A percentile compares a stretch with the other conserved stretches of the same genome.
phyloP scores from a whole-genome alignment of 2,113 vertebrate genomes.

The Pterocles orientalis region DNA sequence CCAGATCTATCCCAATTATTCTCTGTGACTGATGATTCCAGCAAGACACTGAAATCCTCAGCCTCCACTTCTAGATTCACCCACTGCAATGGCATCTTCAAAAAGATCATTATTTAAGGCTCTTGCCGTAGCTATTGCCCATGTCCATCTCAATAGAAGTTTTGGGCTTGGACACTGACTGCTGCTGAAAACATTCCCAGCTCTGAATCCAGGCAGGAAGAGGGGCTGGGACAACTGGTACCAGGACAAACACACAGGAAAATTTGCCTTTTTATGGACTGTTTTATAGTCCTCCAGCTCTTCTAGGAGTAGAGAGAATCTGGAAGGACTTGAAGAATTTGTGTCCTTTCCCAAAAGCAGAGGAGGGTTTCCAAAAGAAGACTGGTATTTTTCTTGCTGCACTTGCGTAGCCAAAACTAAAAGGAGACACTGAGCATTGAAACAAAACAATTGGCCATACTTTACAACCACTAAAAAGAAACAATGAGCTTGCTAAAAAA shows the following conservation, averaged over 20 bases:
- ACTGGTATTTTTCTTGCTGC: not conserved
- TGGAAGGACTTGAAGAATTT: not conserved
- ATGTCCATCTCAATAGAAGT: not conserved
- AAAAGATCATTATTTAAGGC: not conserved
- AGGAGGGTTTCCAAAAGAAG: not conserved
- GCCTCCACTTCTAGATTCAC: not conserved
- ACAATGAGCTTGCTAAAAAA: not conserved
- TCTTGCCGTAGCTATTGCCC: not conserved
- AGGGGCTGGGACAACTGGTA: not conserved
- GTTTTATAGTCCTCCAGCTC: not conserved
- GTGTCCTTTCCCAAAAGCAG: not conserved
- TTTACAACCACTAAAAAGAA: slow-evolving; percentile 37
- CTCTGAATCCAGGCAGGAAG: not conserved
- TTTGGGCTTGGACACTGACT: not conserved
- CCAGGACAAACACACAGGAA: not conserved
- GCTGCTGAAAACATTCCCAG: not conserved
- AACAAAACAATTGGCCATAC: not conserved
- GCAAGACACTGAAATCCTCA: not conserved
- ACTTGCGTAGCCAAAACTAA: not conserved
- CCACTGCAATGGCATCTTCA: not conserved
- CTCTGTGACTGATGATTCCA: not conserved
- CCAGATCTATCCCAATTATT: not conserved
- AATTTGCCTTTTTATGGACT: not conserved
- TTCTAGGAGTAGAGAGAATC: not conserved
- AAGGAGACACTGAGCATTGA: slow-evolving; percentile 37